Evolutionary conservation across 2,113 vertebrate genomes (phyloP), one percentile per base, ranked within the genome.

Genomic region (Cynocephalus volans): DNA sequence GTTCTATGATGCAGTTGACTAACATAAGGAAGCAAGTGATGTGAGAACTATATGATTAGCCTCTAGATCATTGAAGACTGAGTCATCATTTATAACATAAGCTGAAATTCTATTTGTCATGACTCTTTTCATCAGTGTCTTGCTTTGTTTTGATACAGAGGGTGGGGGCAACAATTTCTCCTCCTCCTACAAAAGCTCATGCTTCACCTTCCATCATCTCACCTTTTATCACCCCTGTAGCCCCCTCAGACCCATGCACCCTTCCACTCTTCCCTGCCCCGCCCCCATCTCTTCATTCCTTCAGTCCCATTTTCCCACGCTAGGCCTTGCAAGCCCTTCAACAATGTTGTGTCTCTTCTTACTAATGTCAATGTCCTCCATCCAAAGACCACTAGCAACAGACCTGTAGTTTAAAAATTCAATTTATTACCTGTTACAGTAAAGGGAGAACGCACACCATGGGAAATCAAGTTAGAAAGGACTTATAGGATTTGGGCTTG

Each of bases 51-150:
- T 65, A 80, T 84, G n/a, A 84, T 70, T 36, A 87, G 5, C 60
- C 41, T 67, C 36, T 52, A 76, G 58, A 56, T 64, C 36, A 62
- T 93, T 67, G 77, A 82, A 86, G 13, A 90, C 36, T 48, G n/a
- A 83, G 45, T 81, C 45, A 81, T 54, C 70, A 70, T 79, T 96
- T 79, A 56, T 58, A 88, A 65, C 23, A 70, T 48, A 92, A 90
- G n/a, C 41, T 41, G 41, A 41, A 41, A 41, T 41, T 41, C 41
- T 41, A 41, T 41, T 41, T 41, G 41, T 41, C 41, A 41, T 41
- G 41, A 41, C 41, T 85, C 50, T 73, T 88, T 93, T 95, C n/a
- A 52, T 90, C 54, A 50, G 28, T 87, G 7, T 82, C 54, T 90
- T 31, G n/a, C 60, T 96, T 73, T 73, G 23, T 70, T 92, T 95